Conservation (phyloP, 2,888 invertebrate species). For the Schrankia costaestrigalis region DNA sequence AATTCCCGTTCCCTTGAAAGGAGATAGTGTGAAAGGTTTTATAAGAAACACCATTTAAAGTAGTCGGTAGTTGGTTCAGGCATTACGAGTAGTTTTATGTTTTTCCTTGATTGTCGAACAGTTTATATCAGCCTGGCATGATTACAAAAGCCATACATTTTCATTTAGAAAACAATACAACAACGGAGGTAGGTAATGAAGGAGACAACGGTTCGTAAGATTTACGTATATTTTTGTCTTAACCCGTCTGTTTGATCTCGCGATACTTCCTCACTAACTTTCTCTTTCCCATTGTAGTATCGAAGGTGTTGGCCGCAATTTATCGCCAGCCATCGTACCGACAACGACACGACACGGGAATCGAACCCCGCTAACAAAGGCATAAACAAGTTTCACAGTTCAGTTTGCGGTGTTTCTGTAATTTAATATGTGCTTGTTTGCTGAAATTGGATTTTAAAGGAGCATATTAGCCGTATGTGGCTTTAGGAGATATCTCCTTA, state of each 20-base stretch:
- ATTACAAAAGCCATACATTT: slow-evolving; percentile 26
- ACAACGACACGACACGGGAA: slow-evolving; percentile 64
- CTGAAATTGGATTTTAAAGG: slow-evolving; percentile 12
- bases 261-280: slow-evolving; percentile 65
- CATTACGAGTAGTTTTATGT: slow-evolving; percentile 23
- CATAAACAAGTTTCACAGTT: slow-evolving; percentile 46
- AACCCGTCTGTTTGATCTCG: slow-evolving; percentile 35
- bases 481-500: neutral
- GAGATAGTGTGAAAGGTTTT: slow-evolving; percentile 22
- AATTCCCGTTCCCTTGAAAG: slow-evolving; percentile 7
- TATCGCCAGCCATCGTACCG: slow-evolving; percentile 62
- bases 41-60: slow-evolving; percentile 16
- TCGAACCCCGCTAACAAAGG: slow-evolving; percentile 59
- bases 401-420: slow-evolving; percentile 23
- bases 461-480: slow-evolving; percentile 1
- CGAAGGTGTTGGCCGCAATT: slow-evolving; percentile 67
- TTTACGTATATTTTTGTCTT: slow-evolving; percentile 47
- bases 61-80: slow-evolving; percentile 7
- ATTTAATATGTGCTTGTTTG: slow-evolving; percentile 24
- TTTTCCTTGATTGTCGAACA: slow-evolving; percentile 22
- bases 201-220: slow-evolving; percentile 21
- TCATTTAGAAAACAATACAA: slow-evolving; percentile 35
- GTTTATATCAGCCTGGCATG: slow-evolving; percentile 17
- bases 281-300: slow-evolving; percentile 73
- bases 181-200: slow-evolving; percentile 29